Percentiles rank a stretch among this genome's conserved stretches.
Conservation (phyloP, 2,797 vertebrate genomes). For the Enteromius viviparus region DNA sequence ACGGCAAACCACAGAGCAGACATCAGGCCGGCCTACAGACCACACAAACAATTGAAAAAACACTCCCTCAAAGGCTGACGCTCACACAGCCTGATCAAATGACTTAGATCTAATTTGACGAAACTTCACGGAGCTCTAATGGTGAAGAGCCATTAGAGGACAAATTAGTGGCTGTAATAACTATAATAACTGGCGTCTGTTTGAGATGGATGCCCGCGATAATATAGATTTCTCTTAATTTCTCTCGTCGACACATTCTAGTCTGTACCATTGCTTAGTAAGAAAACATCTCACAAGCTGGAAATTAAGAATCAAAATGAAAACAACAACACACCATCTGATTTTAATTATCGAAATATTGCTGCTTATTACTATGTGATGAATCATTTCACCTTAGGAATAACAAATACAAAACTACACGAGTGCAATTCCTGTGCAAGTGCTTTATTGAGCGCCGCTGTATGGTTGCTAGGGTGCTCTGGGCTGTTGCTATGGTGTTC, state of each 20-base stretch:
- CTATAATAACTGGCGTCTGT: conserved; percentile 50
- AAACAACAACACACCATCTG: background rate
- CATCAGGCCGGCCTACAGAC: conserved; percentile 66
- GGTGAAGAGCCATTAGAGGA: conserved; percentile 56
- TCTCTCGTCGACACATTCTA: background rate
- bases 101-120: conserved; percentile 45
- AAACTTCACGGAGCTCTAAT: conserved; percentile 56
- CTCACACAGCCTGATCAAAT: conserved; percentile 46
- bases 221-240: conserved; percentile 22
- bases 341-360: conserved; percentile 11
- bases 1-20: conserved; percentile 64
- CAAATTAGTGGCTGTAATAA: conserved; percentile 52
- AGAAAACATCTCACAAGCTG: background rate
- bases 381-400: background rate
- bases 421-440: background rate
- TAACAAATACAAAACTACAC: background rate
- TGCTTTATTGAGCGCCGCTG: background rate
- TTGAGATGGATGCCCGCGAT: conserved; percentile 25
- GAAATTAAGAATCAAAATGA: background rate
- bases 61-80: conserved; percentile 12
- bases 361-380: conserved; percentile 1
- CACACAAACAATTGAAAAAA: conserved; percentile 49
- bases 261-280: background rate
- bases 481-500: background rate
- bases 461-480: background rate